Conservation (phyloP, 2,797 vertebrate species). For the Netta rufina region DNA sequence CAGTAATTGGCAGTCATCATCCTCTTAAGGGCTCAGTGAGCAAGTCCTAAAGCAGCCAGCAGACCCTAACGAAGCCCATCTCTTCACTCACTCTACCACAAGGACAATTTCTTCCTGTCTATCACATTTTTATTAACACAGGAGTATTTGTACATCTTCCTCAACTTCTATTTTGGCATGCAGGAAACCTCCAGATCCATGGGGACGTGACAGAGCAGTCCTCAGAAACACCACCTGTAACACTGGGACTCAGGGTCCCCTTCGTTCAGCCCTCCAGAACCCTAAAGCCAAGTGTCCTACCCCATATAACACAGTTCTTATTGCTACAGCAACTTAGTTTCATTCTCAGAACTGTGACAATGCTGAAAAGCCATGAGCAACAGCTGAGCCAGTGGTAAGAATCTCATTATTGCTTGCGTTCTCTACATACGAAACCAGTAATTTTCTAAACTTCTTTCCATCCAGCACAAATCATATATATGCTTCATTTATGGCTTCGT, state of each 20-base stretch:
- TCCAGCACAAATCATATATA: background rate
- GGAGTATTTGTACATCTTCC: background rate
- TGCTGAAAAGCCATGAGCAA: background rate
- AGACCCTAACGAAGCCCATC: background rate
- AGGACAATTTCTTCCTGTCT: background rate
- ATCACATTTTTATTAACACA: background rate
- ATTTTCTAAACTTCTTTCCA: background rate
- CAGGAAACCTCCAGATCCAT: background rate
- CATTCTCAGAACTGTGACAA: background rate
- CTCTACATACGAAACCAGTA: fast-evolving
- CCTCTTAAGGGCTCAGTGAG: background rate
- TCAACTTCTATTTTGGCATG: background rate
- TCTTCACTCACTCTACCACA: background rate
- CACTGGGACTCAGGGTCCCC: background rate
- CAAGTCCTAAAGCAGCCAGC: background rate
- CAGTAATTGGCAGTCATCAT: background rate
- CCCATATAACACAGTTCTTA: background rate
- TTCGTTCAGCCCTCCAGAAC: background rate
- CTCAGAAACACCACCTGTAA: background rate
- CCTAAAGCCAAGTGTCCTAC: background rate
- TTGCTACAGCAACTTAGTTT: background rate
- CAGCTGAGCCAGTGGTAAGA: background rate
- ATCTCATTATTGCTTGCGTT: background rate
- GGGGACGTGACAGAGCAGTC: background rate
- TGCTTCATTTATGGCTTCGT: background rate